A percentile compares a stretch with the other conserved stretches of the same genome.
phyloP scores from a whole-genome alignment of 1,140 invertebrate species.

The Onthophagus taurus region DNA sequence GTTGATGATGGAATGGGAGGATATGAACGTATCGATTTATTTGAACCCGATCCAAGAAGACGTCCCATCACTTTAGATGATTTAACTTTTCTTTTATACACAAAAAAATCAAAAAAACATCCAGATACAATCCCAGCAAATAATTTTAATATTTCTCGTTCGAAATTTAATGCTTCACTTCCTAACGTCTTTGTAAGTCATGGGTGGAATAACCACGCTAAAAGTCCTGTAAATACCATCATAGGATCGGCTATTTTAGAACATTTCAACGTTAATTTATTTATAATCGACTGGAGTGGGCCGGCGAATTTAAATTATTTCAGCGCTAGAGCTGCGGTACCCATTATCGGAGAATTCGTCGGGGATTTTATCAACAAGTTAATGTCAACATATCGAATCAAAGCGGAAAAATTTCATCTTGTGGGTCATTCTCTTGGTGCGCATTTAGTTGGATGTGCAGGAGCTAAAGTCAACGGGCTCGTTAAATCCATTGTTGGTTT shows the following conservation, averaged over 20 bases:
- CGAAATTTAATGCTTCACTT: not conserved
- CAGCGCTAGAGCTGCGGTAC: constrained; percentile 12
- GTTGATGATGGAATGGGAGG: not conserved
- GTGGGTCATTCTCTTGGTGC: constrained; percentile 20
- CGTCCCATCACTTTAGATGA: not conserved
- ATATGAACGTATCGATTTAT: not conserved
- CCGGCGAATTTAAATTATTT: constrained; percentile 12
- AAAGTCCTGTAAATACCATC: constrained; percentile 3
- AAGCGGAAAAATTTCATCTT: not conserved
- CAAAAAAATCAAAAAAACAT: not conserved
- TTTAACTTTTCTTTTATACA: constrained; percentile 4
- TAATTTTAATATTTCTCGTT: not conserved
- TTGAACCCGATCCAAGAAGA: not conserved
- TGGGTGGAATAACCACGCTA: constrained; percentile 15
- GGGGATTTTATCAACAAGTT: constrained; percentile 15
- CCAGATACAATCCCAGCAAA: not conserved
- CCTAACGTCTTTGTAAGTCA: constrained; percentile 10
- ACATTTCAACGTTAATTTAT: constrained; percentile 12
- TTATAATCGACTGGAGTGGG: constrained; percentile 16
- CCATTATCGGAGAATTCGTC: constrained; percentile 14
- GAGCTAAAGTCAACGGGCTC: constrained; percentile 12
- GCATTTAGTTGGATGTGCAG: constrained; percentile 17
- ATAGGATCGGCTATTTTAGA: constrained; percentile 13
- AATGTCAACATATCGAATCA: constrained; percentile 3
- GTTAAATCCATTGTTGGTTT: constrained; percentile 36